These are phyloP conservation scores for Drosophila santomea DNA, from an alignment of 1,140 invertebrate genomes.

Conservation along the genomic window DNA sequence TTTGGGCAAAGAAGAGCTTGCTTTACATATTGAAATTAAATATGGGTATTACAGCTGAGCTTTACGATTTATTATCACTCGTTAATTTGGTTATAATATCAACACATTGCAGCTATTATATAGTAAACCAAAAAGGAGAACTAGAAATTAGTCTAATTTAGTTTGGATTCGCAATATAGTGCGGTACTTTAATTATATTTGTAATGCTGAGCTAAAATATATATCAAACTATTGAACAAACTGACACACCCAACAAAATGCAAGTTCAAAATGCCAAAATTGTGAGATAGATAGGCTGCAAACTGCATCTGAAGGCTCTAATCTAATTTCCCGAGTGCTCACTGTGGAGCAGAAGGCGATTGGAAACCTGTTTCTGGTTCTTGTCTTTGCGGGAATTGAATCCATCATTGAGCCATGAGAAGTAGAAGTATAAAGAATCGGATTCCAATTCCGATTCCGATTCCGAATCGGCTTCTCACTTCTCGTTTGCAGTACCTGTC, in stretches of 20 bases:
- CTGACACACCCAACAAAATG: background rate
- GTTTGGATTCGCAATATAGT: too few species aligned
- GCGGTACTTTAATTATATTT: too few species aligned
- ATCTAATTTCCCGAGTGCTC: conserved; percentile 11
- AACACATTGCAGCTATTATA: too few species aligned
- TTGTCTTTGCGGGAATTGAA: conserved; percentile 26
- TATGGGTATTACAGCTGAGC: too few species aligned
- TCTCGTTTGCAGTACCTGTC: conserved; percentile 7
- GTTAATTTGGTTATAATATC: too few species aligned
- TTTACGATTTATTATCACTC: too few species aligned
- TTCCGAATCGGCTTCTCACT: conserved; percentile 20
- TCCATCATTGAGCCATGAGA: conserved; percentile 58
- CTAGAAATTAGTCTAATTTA: too few species aligned
- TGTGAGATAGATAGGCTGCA: background rate
- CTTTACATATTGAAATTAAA: too few species aligned
- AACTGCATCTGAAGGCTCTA: background rate
- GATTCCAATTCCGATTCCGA: conserved; percentile 25
- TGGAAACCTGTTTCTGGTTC: conserved; percentile 34
- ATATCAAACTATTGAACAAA: background rate
- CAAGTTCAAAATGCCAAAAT: background rate
- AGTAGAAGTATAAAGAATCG: conserved; percentile 21
- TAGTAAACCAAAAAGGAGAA: too few species aligned
- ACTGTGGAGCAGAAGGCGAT: conserved; percentile 7
- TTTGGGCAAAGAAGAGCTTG: background rate
- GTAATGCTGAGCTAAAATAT: background rate